phyloP scores from a whole-genome alignment of 2,888 invertebrate genomes.

The Lasioglossum oenotherae region DNA sequence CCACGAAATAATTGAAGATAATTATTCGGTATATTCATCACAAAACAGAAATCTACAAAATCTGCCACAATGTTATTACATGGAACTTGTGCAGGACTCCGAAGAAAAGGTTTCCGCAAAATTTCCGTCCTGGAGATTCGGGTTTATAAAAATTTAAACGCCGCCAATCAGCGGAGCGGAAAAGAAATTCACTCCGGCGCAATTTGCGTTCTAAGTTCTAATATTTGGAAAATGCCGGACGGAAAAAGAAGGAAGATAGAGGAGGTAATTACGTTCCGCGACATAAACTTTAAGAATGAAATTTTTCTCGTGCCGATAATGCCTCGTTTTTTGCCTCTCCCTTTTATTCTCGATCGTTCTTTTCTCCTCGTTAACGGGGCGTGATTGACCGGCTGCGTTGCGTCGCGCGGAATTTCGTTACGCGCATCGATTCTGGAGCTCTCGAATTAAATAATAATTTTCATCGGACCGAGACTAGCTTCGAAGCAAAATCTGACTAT shows the following conservation, averaged over 20 bases:
- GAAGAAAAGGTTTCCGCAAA: background rate
- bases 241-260: background rate
- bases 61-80: background rate
- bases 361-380: background rate
- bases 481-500: background rate
- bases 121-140: background rate
- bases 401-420: constrained; percentile 15
- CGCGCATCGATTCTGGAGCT: constrained; percentile 18
- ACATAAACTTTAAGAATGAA: constrained; percentile 40
- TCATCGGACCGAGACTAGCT: background rate
- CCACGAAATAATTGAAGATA: background rate
- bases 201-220: background rate
- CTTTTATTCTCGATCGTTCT: background rate
- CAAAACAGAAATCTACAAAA: too few species aligned
- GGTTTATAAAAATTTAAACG: background rate
- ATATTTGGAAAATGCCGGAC: background rate
- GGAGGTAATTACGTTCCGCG: constrained; percentile 4
- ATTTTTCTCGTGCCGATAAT: constrained; percentile 20
- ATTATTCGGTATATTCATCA: too few species aligned
- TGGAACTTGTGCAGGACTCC: background rate
- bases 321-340: background rate
- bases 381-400: background rate
- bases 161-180: background rate
- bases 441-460: constrained; percentile 36
- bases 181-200: background rate